Evolutionary conservation across 1,140 invertebrate genomes (phyloP).

Genomic region (Whitmania pigra): DNA sequence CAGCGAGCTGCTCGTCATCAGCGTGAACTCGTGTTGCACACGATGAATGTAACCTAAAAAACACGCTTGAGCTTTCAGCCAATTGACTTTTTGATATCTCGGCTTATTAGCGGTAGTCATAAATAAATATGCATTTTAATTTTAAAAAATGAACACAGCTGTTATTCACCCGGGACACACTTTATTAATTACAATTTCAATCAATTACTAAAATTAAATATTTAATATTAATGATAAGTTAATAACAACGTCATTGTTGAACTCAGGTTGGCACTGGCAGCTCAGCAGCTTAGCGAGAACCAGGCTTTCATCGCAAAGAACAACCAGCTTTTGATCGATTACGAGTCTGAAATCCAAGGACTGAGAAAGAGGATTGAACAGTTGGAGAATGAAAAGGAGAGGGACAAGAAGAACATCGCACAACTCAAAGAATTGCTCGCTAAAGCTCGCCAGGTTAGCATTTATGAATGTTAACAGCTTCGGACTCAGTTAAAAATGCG

Average conservation of each 20-base stretch:
- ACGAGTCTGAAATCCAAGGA: slow-evolving; percentile 46
- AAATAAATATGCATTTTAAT: too few species aligned
- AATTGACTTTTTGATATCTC: too few species aligned
- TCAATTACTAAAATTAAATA: too few species aligned
- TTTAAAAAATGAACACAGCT: too few species aligned
- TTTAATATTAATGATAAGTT: too few species aligned
- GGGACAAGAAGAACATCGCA: slow-evolving; percentile 38
- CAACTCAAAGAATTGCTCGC: slow-evolving; percentile 38
- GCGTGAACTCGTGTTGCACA: too few species aligned
- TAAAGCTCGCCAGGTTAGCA: slow-evolving; percentile 32
- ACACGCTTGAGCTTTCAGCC: too few species aligned
- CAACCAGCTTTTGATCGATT: slow-evolving; percentile 43
- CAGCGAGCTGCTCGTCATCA: too few species aligned
- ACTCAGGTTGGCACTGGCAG: not conserved
- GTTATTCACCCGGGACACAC: too few species aligned
- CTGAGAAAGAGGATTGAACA: slow-evolving; percentile 43
- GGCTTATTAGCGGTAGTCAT: too few species aligned
- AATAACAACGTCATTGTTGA: not conserved
- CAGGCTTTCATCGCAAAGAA: slow-evolving; percentile 7
- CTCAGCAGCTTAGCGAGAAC: slow-evolving; percentile 1
- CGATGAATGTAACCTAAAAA: too few species aligned
- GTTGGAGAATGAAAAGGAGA: slow-evolving; percentile 43
- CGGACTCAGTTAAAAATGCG: not conserved
- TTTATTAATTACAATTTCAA: too few species aligned
- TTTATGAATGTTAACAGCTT: not conserved